These are phyloP conservation scores for Trachelus troglodyta DNA, from an alignment of 2,888 invertebrate species.

Conservation along the genomic window DNA sequence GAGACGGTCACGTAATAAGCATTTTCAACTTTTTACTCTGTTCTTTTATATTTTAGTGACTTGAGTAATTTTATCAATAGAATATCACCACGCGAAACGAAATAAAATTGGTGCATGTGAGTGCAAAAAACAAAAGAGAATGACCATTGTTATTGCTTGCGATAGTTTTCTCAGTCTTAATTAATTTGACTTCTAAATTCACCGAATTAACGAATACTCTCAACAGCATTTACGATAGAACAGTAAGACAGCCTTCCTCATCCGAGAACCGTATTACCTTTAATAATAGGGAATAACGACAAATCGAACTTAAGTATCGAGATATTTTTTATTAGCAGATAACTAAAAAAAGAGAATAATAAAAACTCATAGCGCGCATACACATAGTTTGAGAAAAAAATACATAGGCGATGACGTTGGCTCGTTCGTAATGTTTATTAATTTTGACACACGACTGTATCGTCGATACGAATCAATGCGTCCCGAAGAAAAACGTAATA, in stretches of 20 bases:
- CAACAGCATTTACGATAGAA: background rate
- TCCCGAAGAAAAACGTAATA: background rate
- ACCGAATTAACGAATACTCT: background rate
- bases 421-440: background rate
- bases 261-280: background rate
- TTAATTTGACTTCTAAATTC: background rate
- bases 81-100: background rate
- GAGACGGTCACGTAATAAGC: background rate
- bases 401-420: background rate
- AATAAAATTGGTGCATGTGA: background rate
- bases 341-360: background rate
- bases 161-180: background rate
- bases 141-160: background rate
- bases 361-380: background rate
- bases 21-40: background rate
- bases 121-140: background rate
- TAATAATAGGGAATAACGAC: background rate
- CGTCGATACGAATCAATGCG: background rate
- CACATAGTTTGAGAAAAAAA: background rate
- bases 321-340: background rate
- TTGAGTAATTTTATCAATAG: background rate
- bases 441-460: background rate
- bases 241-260: background rate
- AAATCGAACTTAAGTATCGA: background rate
- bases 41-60: background rate